Conservation (phyloP, 2,113 vertebrate genomes). For the Platysteira castanea region DNA sequence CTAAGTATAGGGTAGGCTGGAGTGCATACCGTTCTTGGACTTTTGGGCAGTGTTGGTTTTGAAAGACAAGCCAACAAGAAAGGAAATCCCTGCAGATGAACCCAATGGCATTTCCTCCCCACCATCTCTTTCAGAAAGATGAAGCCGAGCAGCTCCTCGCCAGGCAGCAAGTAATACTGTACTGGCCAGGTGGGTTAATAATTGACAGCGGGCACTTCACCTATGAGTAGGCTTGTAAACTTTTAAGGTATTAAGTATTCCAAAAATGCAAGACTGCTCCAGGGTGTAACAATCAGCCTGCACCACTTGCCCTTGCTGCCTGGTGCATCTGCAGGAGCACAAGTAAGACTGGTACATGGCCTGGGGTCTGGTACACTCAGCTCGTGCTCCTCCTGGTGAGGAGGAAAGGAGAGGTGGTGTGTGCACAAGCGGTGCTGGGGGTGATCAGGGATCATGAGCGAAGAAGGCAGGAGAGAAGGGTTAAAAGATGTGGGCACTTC, state of each 20-base stretch:
- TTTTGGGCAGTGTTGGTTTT: not conserved
- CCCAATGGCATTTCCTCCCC: not conserved
- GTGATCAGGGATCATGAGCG: not conserved
- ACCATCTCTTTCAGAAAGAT: not conserved
- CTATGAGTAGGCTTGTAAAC: not conserved
- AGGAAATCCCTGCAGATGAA: not conserved
- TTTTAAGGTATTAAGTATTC: constrained; percentile 48
- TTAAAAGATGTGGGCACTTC: not conserved
- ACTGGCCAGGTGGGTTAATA: constrained; percentile 21
- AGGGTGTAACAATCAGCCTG: not conserved
- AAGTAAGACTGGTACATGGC: not conserved
- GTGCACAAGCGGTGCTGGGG: too few relatives aligned
- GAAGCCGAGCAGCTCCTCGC: not conserved
- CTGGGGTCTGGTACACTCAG: not conserved
- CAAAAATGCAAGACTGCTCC: not conserved
- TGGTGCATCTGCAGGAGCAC: not conserved
- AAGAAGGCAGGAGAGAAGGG: not conserved
- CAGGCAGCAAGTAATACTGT: not conserved
- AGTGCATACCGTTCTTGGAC: not conserved
- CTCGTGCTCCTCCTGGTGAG: fast-evolving
- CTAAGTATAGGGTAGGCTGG: not conserved
- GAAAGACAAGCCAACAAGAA: constrained; percentile 2
- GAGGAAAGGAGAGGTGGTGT: not conserved
- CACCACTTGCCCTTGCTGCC: not conserved
- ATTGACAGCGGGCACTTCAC: not conserved